Evolutionary conservation across 1,140 invertebrate genomes (phyloP).

Genomic region (Kradibia gibbosae): DNA sequence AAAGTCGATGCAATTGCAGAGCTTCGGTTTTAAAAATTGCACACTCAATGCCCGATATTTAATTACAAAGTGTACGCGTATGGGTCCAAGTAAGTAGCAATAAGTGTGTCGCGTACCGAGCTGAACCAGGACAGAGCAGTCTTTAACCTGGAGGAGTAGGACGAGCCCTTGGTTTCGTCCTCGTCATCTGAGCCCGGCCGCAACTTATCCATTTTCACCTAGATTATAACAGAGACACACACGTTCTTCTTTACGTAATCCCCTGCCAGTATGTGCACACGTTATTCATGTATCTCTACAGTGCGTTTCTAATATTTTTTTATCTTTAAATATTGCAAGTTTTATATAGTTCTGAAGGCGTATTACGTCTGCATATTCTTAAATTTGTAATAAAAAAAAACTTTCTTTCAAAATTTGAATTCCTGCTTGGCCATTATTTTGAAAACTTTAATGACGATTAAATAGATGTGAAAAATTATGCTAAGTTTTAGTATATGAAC

Average conservation of each 20-base stretch:
- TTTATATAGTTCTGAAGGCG: not conserved
- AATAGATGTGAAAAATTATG: not conserved
- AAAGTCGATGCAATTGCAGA: conserved; percentile 7
- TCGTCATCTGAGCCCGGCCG: conserved; percentile 68
- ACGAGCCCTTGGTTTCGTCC: conserved; percentile 65
- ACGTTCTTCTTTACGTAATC: conserved; percentile 48
- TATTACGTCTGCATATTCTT: not conserved
- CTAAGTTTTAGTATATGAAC: not conserved
- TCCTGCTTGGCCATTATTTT: not conserved
- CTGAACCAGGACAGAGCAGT: conserved; percentile 69
- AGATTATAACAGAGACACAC: conserved; percentile 70
- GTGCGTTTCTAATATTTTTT: conserved; percentile 2
- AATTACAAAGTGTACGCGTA: conserved; percentile 52
- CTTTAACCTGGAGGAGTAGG: conserved; percentile 69
- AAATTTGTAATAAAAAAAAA: not conserved
- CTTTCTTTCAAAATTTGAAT: not conserved
- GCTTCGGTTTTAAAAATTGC: conserved; percentile 12
- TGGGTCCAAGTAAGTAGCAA: conserved; percentile 69
- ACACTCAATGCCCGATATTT: not conserved
- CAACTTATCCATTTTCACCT: conserved; percentile 72
- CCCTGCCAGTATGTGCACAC: conserved; percentile 27
- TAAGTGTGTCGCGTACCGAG: conserved; percentile 71
- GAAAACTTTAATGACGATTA: conserved; percentile 17
- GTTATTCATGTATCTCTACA: conserved; percentile 18
- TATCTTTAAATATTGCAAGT: not conserved